Conservation (phyloP, 1,140 invertebrate species). For the Hestina assimilis region DNA sequence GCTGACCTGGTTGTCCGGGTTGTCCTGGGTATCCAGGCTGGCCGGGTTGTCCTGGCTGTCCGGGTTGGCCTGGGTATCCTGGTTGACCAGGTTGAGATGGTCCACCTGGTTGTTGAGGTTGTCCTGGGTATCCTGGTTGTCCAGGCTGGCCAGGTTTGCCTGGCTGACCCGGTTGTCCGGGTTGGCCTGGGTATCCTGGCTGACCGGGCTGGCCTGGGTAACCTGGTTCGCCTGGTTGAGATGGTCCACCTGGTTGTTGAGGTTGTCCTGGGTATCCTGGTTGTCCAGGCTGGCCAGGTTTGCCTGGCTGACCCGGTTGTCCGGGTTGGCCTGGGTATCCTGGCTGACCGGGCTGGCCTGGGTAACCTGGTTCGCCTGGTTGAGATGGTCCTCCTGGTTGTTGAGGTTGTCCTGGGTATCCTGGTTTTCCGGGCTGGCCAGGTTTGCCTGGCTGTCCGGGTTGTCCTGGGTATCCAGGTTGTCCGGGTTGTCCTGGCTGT, state of each 20-base stretch:
- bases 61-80: constrained; percentile 24
- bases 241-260: constrained; percentile 32
- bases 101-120: constrained; percentile 39
- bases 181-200: constrained; percentile 34
- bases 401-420: neutral
- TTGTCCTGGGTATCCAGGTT: neutral
- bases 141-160: constrained; percentile 38
- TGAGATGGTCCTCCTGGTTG: constrained; percentile 9
- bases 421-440: neutral
- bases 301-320: constrained; percentile 25
- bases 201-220: constrained; percentile 32
- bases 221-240: constrained; percentile 31
- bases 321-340: neutral
- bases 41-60: neutral
- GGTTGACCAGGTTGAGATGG: constrained; percentile 34
- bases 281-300: constrained; percentile 28
- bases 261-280: constrained; percentile 32
- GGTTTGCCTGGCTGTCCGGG: neutral
- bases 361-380: constrained; percentile 19
- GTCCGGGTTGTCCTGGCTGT: neutral
- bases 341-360: neutral
- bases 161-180: constrained; percentile 30
- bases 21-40: neutral
- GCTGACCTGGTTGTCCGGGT: neutral
- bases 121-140: constrained; percentile 21